Percentiles rank a stretch among this genome's conserved stretches.
Conservation (phyloP, 2,113 vertebrate genomes). For the Oreochromis niloticus region DNA sequence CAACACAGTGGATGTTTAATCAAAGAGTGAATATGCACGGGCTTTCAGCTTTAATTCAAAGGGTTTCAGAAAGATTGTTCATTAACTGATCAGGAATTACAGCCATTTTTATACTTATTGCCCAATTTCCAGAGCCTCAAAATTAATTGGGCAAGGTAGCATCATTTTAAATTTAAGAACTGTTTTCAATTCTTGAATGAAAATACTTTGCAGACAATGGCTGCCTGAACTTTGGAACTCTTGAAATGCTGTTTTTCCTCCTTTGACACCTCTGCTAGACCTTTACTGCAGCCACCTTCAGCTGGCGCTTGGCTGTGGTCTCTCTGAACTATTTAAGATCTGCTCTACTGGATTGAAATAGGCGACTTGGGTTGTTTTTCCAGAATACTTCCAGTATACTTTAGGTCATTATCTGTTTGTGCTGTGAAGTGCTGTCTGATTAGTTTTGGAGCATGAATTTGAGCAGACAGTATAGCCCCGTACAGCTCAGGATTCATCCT, state of each 20-base stretch:
- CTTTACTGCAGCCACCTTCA: neutral
- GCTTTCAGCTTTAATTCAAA: neutral
- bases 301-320: neutral
- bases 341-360: neutral
- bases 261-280: accelerated
- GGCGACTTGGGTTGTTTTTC: neutral
- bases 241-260: neutral
- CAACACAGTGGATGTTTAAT: neutral
- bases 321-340: neutral
- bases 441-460: neutral
- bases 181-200: neutral
- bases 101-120: neutral
- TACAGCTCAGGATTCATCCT: neutral
- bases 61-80: neutral
- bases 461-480: neutral
- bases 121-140: neutral
- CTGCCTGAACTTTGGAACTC: neutral
- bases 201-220: neutral
- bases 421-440: neutral
- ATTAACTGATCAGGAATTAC: neutral
- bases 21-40: neutral
- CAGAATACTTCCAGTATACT: neutral
- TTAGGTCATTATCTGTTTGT: neutral
- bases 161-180: neutral
- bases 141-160: neutral